These are phyloP conservation scores for Chymomyza costata DNA, from an alignment of 1,140 invertebrate genomes.

Conservation along the genomic window DNA sequence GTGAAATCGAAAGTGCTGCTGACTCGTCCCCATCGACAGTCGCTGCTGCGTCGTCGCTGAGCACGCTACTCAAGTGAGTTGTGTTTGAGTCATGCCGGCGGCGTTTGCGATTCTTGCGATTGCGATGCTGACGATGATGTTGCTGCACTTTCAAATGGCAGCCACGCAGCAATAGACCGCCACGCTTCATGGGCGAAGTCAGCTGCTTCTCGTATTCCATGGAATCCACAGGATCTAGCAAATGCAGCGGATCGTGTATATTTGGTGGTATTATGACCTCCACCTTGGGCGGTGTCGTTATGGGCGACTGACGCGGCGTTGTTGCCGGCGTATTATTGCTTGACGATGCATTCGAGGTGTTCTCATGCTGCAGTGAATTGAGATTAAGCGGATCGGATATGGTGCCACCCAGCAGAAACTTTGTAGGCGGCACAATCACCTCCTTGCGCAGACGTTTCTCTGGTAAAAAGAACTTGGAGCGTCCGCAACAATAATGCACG, in stretches of 20 bases:
- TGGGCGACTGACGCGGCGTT: constrained; percentile 91
- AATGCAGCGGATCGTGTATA: constrained; percentile 92
- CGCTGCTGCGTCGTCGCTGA: constrained; percentile 33
- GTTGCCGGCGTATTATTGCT: constrained; percentile 92
- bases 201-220: constrained; percentile 87
- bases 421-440: constrained; percentile 87
- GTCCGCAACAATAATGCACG: constrained; percentile 61
- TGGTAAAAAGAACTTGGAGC: constrained; percentile 79
- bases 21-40: constrained; percentile 20
- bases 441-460: constrained; percentile 84
- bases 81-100: constrained; percentile 56
- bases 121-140: constrained; percentile 61
- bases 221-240: constrained; percentile 87
- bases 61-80: constrained; percentile 31
- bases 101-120: constrained; percentile 73
- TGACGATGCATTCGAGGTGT: constrained; percentile 86
- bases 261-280: constrained; percentile 95
- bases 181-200: constrained; percentile 67
- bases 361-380: constrained; percentile 92
- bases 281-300: constrained; percentile 86
- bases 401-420: constrained; percentile 95
- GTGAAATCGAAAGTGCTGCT: constrained; percentile 37
- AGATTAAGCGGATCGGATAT: constrained; percentile 96
- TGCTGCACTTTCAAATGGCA: constrained; percentile 38
- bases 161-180: constrained; percentile 36